Evolutionary conservation across 2,888 invertebrate species (phyloP).

Genomic region (Chesias legatella): DNA sequence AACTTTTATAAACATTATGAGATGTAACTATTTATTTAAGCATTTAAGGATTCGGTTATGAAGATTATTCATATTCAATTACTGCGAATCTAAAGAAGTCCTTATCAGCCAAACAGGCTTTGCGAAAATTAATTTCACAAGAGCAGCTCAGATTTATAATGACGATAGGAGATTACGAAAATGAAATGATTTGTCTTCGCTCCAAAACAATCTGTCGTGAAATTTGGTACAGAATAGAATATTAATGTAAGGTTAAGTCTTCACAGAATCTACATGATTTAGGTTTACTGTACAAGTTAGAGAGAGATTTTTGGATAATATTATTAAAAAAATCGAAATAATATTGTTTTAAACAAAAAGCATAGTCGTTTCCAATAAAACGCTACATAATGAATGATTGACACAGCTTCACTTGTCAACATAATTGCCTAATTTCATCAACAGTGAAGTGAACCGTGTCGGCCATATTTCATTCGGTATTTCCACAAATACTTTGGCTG

Average conservation of each 20-base stretch:
- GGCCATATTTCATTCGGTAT: conserved; percentile 9
- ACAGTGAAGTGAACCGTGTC: conserved; percentile 22
- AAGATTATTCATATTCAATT: too few relatives aligned
- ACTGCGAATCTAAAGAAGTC: background rate
- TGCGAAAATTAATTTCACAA: conserved; percentile 6
- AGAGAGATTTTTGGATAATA: too few relatives aligned
- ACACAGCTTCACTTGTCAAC: conserved; percentile 24
- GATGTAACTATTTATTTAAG: too few relatives aligned
- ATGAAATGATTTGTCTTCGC: background rate
- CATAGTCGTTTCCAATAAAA: conserved; percentile 13
- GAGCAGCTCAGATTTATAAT: conserved; percentile 1
- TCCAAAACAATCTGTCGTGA: background rate
- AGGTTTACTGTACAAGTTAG: too few relatives aligned
- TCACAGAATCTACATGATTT: too few relatives aligned
- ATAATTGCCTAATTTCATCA: conserved; percentile 35
- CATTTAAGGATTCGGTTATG: too few relatives aligned
- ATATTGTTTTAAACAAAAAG: background rate
- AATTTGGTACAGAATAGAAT: background rate
- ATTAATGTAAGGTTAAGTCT: too few relatives aligned
- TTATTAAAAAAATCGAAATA: too few relatives aligned
- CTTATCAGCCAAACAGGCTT: background rate
- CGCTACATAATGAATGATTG: conserved; percentile 20
- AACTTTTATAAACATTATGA: too few relatives aligned
- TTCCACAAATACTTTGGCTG: conserved; percentile 20
- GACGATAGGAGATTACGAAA: background rate